phyloP scores from a whole-genome alignment of 2,113 vertebrate species.

The Microtus ochrogaster region DNA sequence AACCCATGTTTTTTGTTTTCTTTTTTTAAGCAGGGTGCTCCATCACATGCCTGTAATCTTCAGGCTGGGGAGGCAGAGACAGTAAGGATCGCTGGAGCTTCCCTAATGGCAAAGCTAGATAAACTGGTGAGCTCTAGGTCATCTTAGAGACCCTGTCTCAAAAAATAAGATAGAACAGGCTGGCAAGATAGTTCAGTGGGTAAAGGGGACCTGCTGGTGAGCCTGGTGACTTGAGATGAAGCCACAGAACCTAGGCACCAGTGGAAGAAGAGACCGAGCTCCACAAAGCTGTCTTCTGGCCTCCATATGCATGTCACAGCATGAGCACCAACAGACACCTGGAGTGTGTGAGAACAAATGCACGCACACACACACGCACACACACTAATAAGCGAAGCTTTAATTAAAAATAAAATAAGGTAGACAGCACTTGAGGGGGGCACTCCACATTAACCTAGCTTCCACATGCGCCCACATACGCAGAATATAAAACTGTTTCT shows the following conservation, averaged over 20 bases:
- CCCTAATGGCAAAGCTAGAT: no score
- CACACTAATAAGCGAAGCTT: neutral
- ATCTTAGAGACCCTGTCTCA: neutral
- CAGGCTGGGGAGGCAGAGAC: no score
- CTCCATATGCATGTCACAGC: neutral
- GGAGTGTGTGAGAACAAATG: neutral
- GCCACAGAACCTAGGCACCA: neutral
- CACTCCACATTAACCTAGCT: neutral
- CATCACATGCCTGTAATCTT: neutral
- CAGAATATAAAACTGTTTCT: constrained; percentile 17
- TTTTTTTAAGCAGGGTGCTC: neutral
- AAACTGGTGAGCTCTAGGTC: neutral
- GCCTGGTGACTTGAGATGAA: neutral
- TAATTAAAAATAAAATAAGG: neutral
- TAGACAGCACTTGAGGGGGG: neutral
- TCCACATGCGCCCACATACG: neutral
- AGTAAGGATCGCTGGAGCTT: no score
- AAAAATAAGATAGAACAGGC: neutral
- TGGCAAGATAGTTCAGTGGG: neutral
- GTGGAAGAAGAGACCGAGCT: neutral
- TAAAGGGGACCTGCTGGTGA: neutral
- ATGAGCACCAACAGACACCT: neutral
- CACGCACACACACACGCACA: neutral
- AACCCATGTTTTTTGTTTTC: neutral
- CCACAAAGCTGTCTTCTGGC: neutral